A percentile compares a stretch with the other conserved stretches of the same genome.
Conservation (phyloP, 2,888 invertebrate genomes). For the Saturnia japonica region DNA sequence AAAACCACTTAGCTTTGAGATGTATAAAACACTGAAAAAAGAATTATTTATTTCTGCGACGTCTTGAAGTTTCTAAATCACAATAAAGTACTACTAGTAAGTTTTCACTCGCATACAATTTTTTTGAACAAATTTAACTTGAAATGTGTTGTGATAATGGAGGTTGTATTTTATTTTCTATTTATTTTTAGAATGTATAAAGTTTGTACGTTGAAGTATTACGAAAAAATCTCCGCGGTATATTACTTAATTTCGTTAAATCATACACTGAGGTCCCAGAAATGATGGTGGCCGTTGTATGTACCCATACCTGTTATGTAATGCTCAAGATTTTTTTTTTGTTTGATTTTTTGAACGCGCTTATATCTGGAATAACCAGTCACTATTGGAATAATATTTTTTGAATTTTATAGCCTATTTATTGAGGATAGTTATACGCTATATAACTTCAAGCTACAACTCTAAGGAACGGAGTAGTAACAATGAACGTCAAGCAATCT, state of each 20-base stretch:
- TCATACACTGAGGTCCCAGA: background rate
- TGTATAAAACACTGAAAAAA: background rate
- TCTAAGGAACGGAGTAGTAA: too few species aligned
- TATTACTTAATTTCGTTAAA: too few species aligned
- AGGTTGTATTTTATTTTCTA: background rate
- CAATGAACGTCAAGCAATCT: too few species aligned
- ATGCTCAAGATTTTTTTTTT: too few species aligned
- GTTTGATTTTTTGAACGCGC: too few species aligned
- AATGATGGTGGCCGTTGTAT: background rate
- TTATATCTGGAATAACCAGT: too few species aligned
- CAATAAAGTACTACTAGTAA: background rate
- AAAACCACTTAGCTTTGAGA: background rate
- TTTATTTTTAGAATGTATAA: background rate
- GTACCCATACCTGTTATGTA: too few species aligned
- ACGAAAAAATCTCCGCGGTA: background rate
- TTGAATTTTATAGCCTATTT: too few species aligned
- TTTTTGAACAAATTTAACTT: background rate
- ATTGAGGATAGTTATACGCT: too few species aligned
- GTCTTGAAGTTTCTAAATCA: slow-evolving; percentile 1
- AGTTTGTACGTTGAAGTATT: background rate
- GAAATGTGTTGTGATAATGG: background rate
- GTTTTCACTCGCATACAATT: background rate
- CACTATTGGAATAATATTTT: too few species aligned
- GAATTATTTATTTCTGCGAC: background rate
- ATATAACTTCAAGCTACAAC: too few species aligned